A percentile compares a stretch with the other conserved stretches of the same genome.
Conservation (phyloP, 2,888 invertebrate genomes). For the Dryomyza anilis region DNA sequence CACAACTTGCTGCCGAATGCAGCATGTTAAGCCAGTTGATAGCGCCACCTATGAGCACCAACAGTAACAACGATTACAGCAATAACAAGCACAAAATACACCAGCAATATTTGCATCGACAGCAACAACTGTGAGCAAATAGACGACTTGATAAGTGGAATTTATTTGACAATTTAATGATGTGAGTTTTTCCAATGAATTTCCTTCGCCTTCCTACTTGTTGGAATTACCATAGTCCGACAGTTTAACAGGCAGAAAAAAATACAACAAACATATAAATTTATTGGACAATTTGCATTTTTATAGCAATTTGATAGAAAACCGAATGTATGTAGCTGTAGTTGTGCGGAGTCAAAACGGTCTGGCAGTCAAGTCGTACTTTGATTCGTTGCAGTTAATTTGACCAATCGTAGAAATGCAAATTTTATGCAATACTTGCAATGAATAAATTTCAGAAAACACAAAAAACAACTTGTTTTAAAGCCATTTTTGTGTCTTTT, state of each 20-base stretch:
- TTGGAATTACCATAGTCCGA: no score
- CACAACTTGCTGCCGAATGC: no score
- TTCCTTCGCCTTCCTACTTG: background rate
- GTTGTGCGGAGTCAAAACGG: background rate
- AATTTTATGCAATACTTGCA: constrained; percentile 2
- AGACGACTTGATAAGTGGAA: background rate
- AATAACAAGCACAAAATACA: background rate
- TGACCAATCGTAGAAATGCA: constrained; percentile 4
- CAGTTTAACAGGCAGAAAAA: no score
- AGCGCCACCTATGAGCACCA: constrained; percentile 4
- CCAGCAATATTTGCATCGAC: background rate
- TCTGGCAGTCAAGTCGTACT: background rate
- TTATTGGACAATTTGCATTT: constrained; percentile 23
- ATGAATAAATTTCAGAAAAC: background rate
- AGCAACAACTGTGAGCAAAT: background rate
- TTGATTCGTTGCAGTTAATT: constrained; percentile 8
- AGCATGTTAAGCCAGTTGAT: background rate
- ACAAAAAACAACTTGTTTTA: background rate
- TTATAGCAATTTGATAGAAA: constrained; percentile 15
- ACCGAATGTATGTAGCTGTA: no score
- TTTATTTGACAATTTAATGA: constrained; percentile 21
- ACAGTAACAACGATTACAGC: background rate
- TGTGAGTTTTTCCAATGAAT: background rate
- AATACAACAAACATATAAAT: no score
- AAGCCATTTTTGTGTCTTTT: no score